phyloP scores from a whole-genome alignment of 2,113 vertebrate genomes.

The Austrofundulus limnaeus region DNA sequence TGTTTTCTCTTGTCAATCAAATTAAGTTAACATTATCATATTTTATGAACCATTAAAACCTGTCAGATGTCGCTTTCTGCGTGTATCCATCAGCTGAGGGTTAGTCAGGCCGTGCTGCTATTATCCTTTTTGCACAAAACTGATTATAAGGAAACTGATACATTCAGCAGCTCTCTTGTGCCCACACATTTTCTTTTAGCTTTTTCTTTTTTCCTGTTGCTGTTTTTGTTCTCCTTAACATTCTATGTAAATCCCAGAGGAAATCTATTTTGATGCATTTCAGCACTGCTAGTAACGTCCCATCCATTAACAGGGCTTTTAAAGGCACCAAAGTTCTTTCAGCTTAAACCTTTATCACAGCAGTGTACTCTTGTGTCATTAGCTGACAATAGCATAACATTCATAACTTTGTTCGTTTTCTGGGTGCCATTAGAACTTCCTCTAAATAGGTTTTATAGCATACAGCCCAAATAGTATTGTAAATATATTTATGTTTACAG shows the following conservation, averaged over 20 bases:
- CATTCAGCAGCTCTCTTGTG: slow-evolving; percentile 32
- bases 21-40: slow-evolving; percentile 41
- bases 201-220: slow-evolving; percentile 25
- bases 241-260: slow-evolving; percentile 47
- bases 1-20: slow-evolving; percentile 26
- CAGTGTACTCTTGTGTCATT: slow-evolving; percentile 51
- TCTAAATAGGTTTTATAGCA: no score
- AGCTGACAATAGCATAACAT: slow-evolving; percentile 23
- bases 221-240: slow-evolving; percentile 30
- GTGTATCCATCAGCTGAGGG: slow-evolving; percentile 23
- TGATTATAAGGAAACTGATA: slow-evolving; percentile 63
- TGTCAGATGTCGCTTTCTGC: slow-evolving; percentile 16
- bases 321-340: slow-evolving; percentile 50
- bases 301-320: slow-evolving; percentile 69
- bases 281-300: slow-evolving; percentile 38
- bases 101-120: background rate
- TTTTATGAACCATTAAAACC: slow-evolving; percentile 17
- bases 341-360: slow-evolving; percentile 49
- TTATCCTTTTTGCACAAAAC: slow-evolving; percentile 46
- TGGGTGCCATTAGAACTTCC: background rate
- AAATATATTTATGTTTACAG: background rate
- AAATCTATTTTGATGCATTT: slow-evolving; percentile 64
- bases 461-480: background rate
- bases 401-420: slow-evolving; percentile 6
- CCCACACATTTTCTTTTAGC: slow-evolving; percentile 29